Evolutionary conservation across 2,888 invertebrate genomes (phyloP), one percentile per base, ranked within the genome.

Genomic region (Cylindroiulus punctatus): DNA sequence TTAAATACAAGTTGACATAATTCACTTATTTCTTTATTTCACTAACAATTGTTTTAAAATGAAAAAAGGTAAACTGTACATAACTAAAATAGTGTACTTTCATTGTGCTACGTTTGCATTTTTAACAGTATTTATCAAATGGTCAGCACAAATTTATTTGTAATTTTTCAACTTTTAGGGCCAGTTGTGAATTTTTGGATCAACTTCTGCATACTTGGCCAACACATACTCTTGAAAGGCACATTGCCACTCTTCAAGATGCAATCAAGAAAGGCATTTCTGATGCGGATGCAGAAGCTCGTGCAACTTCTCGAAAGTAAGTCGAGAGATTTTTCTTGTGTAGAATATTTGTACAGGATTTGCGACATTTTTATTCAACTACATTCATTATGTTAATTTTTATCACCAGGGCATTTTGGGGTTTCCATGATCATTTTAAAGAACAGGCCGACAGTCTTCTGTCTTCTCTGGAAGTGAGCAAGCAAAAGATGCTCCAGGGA

Each of bases 271-370:
- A 90, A 88, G 98, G 98, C 0, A 95, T 98, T 88, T 94, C 94
- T 1, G 99, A 99, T 92, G 98, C 99, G 0, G 99, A 99, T 91
- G 94, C 95, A 42, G 96, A 96, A 85, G 97, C 98, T 0, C 92
- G 99, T 88, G 94, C 94, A 14, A 93, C 93, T 89, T 95, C 96
- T 0, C 93, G 98, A 90, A 95, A 94, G 96, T 97, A 91, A 91
- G 92, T n/a, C 89, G 0, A 40, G n/a, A 14, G n/a, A 10, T 30
- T 76, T 76, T 30, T 30, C 8, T 30, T 76, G 1, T 36, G 7
- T 7, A 36, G 36, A 36, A 47, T 47, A 17, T 47, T 47, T 1
- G 14, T 47, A 12, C 17, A 17, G 47, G 14, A 52, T 7, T 47
- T 47, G 3, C 47, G 12, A 7, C 47, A 36, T 36, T 36, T 36